phyloP scores from a whole-genome alignment of 1,140 invertebrate genomes.

The Meloidogyne chitwoodi region DNA sequence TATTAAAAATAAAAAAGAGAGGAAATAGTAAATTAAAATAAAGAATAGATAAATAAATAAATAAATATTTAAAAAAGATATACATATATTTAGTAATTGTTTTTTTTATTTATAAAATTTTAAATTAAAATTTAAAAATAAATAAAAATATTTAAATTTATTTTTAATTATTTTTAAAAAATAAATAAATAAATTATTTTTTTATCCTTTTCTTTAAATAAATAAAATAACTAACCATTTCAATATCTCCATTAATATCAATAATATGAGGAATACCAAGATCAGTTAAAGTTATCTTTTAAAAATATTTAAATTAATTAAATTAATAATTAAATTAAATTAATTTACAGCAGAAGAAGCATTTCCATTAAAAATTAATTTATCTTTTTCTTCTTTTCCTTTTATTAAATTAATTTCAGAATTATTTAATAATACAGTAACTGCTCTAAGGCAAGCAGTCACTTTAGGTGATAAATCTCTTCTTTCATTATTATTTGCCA shows the following conservation, averaged over 20 bases:
- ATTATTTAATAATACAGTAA: constrained; percentile 11
- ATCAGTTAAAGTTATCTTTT: constrained; percentile 12
- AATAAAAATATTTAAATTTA: too few species aligned
- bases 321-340: background rate
- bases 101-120: too few species aligned
- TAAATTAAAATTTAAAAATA: too few species aligned
- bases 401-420: background rate
- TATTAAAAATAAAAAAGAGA: too few species aligned
- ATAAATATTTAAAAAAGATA: too few species aligned
- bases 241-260: constrained; percentile 29
- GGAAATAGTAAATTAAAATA: too few species aligned
- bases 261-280: constrained; percentile 27
- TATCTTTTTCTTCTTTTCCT: too few species aligned
- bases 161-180: too few species aligned
- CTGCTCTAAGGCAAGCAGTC: constrained; percentile 16
- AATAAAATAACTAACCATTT: constrained; percentile 6
- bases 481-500: constrained; percentile 1
- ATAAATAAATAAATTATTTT: too few species aligned
- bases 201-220: too few species aligned
- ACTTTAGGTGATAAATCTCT: constrained; percentile 16
- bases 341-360: background rate
- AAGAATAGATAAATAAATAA: too few species aligned
- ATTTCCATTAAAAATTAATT: background rate
- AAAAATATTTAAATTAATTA: background rate
- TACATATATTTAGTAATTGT: too few species aligned